These are phyloP conservation scores for Cotesia vestalis DNA, from an alignment of 1,140 invertebrate genomes.

Conservation along the genomic window DNA sequence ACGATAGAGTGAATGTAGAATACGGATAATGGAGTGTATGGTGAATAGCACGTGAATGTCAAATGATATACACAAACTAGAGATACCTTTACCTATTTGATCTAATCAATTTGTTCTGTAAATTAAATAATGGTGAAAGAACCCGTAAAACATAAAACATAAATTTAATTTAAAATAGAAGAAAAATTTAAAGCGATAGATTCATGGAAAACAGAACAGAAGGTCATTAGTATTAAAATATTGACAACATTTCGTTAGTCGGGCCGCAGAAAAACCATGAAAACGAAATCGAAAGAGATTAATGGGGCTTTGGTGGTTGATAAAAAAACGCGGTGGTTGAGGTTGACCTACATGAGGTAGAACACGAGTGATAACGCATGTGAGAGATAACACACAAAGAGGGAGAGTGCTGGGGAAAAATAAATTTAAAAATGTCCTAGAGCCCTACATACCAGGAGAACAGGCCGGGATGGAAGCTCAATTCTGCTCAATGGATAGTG, in stretches of 20 bases:
- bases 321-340: slow-evolving; percentile 30
- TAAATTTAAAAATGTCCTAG: slow-evolving; percentile 55
- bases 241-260: neutral
- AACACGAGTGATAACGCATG: slow-evolving; percentile 35
- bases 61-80: slow-evolving; percentile 44
- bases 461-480: slow-evolving; percentile 31
- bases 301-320: slow-evolving; percentile 15
- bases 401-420: slow-evolving; percentile 23
- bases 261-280: no score
- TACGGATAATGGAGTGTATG: slow-evolving; percentile 63
- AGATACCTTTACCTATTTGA: slow-evolving; percentile 61
- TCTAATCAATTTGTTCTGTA: slow-evolving; percentile 55
- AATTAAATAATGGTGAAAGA: slow-evolving; percentile 51
- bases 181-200: no score
- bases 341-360: slow-evolving; percentile 33
- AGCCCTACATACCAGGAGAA: slow-evolving; percentile 55
- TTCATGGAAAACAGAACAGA: no score
- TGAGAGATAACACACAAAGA: slow-evolving; percentile 16
- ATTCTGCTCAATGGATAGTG: slow-evolving; percentile 1
- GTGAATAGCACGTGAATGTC: slow-evolving; percentile 56
- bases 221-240: no score
- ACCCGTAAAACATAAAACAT: no score
- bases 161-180: no score
- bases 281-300: slow-evolving; percentile 17
- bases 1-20: slow-evolving; percentile 48